A percentile compares a stretch with the other conserved stretches of the same genome.
phyloP scores from a whole-genome alignment of 1,140 invertebrate genomes.

The Paraescarpia echinospica region DNA sequence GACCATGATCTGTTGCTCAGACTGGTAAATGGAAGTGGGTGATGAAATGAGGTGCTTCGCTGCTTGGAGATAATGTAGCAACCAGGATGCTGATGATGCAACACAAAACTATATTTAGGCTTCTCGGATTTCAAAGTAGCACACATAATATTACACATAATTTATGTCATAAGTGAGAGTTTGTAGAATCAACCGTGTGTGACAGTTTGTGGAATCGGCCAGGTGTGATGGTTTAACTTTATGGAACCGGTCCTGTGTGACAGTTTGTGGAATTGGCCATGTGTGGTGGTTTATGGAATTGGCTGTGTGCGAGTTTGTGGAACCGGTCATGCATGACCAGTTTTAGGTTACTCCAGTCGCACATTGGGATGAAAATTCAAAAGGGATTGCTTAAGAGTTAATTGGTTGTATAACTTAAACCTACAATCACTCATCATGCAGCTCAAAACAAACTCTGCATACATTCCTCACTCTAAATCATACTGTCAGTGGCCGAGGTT shows the following conservation, averaged over 20 bases:
- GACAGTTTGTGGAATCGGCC: too few relatives aligned
- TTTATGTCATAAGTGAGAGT: too few relatives aligned
- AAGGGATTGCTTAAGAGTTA: neutral
- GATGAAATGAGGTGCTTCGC: neutral
- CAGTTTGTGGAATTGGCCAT: too few relatives aligned
- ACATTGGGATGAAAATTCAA: neutral
- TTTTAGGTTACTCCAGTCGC: neutral
- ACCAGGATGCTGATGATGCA: neutral
- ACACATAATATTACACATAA: neutral
- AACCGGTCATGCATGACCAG: neutral
- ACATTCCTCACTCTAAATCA: neutral
- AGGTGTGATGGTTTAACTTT: too few relatives aligned
- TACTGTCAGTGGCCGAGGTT: neutral
- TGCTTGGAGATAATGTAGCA: neutral
- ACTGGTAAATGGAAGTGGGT: neutral
- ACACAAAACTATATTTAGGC: neutral
- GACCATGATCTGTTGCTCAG: neutral
- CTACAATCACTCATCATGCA: neutral
- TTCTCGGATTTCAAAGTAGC: neutral
- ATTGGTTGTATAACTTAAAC: neutral
- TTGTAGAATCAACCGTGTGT: too few relatives aligned
- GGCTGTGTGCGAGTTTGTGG: neutral
- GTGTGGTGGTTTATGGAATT: neutral
- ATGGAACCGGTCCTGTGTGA: too few relatives aligned
- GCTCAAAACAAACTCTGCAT: too few relatives aligned